These are phyloP conservation scores for Apodemus agrarius DNA, from an alignment of 2,797 vertebrate species.

Conservation along the genomic window DNA sequence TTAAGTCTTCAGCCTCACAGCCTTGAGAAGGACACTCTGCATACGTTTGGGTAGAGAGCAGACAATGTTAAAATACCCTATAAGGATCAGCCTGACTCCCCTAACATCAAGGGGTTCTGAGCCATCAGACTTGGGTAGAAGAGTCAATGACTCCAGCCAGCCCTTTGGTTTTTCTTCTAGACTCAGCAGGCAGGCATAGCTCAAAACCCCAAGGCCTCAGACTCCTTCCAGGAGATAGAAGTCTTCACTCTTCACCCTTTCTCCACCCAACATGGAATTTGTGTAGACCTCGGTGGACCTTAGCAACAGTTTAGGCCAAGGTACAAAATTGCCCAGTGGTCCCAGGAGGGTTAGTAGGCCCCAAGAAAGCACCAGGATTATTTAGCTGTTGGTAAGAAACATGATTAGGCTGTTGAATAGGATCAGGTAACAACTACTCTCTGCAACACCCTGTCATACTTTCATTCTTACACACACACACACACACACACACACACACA, in stretches of 20 bases:
- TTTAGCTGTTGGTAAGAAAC: constrained; percentile 30
- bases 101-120: constrained; percentile 31
- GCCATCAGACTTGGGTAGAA: neutral
- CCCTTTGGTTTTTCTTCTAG: constrained; percentile 56
- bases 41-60: neutral
- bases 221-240: neutral
- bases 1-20: constrained; percentile 17
- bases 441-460: neutral
- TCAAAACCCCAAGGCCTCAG: neutral
- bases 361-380: constrained; percentile 44
- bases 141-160: neutral
- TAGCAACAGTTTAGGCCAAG: constrained; percentile 24
- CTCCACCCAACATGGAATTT: neutral
- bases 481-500: neutral
- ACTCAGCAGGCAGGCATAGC: neutral
- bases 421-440: constrained; percentile 31
- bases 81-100: neutral
- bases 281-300: neutral
- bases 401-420: constrained; percentile 45
- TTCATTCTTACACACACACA: constrained; percentile 59
- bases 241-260: constrained; percentile 1
- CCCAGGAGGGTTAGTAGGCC: neutral
- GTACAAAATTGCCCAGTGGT: constrained; percentile 19
- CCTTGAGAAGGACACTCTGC: constrained; percentile 25
- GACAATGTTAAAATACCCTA: neutral